Evolutionary conservation across 2,797 vertebrate species (phyloP).

Genomic region (Enteromius trimaculatus): DNA sequence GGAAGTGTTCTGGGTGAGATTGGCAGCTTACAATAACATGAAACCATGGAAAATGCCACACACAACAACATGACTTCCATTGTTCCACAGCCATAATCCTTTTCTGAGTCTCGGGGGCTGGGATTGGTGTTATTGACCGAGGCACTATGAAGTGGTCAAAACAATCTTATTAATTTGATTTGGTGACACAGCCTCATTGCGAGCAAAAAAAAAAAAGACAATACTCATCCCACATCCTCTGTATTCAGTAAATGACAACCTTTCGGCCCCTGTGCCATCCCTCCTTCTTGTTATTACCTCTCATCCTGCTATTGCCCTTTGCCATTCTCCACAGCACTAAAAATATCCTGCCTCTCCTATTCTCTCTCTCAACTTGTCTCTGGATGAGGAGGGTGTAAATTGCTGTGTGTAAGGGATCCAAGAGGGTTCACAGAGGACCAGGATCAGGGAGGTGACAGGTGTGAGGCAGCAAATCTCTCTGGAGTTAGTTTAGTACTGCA

Average conservation of each 20-base stretch:
- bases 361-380: conserved; percentile 32
- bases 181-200: conserved; percentile 68
- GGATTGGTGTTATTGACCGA: conserved; percentile 69
- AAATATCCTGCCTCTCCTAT: conserved; percentile 44
- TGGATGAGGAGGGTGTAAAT: conserved; percentile 55
- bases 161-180: conserved; percentile 70
- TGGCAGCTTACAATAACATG: conserved; percentile 57
- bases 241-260: conserved; percentile 65
- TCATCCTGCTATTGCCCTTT: conserved; percentile 40
- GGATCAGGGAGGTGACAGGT: conserved; percentile 65
- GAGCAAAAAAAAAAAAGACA: conserved; percentile 63
- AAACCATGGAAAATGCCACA: conserved; percentile 60
- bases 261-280: conserved; percentile 47
- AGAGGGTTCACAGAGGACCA: conserved; percentile 48
- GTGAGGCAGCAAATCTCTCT: conserved; percentile 62
- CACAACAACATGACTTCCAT: conserved; percentile 68
- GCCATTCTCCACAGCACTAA: conserved; percentile 46
- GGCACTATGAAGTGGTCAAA: conserved; percentile 61
- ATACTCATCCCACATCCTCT: conserved; percentile 66
- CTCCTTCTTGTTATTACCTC: conserved; percentile 46
- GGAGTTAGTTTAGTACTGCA: conserved; percentile 44
- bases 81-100: conserved; percentile 65
- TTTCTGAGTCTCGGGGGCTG: conserved; percentile 67
- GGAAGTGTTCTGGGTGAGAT: conserved; percentile 42
- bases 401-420: conserved; percentile 48